These are phyloP conservation scores for Sciaenops ocellatus DNA, from an alignment of 2,797 vertebrate genomes.

Conservation along the genomic window DNA sequence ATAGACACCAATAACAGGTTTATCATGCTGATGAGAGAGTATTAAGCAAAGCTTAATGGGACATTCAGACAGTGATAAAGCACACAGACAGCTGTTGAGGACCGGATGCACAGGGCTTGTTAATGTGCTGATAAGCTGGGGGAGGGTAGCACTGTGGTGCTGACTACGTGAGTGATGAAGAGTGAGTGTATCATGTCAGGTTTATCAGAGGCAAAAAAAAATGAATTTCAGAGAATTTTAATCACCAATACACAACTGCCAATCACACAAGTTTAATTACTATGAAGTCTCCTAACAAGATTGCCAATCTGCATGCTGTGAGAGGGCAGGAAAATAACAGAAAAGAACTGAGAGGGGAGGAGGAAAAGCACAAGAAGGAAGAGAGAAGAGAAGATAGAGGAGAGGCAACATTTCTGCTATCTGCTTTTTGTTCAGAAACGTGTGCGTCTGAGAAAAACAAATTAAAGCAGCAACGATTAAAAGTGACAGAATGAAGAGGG, in stretches of 20 bases:
- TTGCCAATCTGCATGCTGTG: slow-evolving; percentile 5
- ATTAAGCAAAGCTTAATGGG: slow-evolving; percentile 77
- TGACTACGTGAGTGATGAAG: slow-evolving; percentile 25
- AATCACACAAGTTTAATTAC: slow-evolving; percentile 6
- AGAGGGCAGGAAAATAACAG: background rate
- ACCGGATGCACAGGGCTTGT: slow-evolving; percentile 65
- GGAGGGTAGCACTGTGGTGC: slow-evolving; percentile 30
- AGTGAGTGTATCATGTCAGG: slow-evolving; percentile 21
- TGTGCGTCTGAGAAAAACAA: slow-evolving; percentile 47
- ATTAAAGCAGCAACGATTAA: slow-evolving; percentile 68
- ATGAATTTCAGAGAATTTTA: slow-evolving; percentile 12
- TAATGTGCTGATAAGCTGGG: slow-evolving; percentile 70
- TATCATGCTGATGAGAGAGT: slow-evolving; percentile 77
- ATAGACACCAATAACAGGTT: slow-evolving; percentile 72
- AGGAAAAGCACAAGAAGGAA: background rate
- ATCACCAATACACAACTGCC: slow-evolving; percentile 9
- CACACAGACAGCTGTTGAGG: slow-evolving; percentile 75
- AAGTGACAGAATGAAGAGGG: slow-evolving; percentile 55
- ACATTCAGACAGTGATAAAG: slow-evolving; percentile 75
- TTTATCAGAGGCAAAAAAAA: slow-evolving; percentile 28
- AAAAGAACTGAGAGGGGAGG: background rate
- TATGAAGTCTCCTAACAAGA: slow-evolving; percentile 11
- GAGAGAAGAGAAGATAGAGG: background rate
- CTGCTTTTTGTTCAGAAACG: slow-evolving; percentile 38
- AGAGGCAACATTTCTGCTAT: slow-evolving; percentile 34